Evolutionary conservation across 1,140 invertebrate genomes (phyloP).

Genomic region (Drosophila orena): DNA sequence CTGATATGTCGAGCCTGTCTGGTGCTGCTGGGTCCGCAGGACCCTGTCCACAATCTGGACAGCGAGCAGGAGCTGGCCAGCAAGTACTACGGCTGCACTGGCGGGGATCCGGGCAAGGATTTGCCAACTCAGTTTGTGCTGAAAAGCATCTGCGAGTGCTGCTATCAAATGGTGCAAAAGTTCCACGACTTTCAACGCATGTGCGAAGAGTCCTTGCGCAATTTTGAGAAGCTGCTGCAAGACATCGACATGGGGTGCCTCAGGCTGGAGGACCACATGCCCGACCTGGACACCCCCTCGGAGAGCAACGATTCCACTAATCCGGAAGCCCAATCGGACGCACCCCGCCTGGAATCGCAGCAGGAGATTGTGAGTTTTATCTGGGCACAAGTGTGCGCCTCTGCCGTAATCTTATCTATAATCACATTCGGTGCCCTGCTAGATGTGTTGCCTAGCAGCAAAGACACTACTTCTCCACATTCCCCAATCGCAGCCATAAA

Average conservation of each 20-base stretch:
- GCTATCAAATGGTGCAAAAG: constrained; percentile 66
- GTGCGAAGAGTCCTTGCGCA: constrained; percentile 66
- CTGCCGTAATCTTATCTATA: constrained; percentile 51
- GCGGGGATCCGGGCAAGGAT: constrained; percentile 7
- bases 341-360: constrained; percentile 10
- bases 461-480: constrained; percentile 19
- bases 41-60: constrained; percentile 46
- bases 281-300: not conserved
- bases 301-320: constrained; percentile 8
- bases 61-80: constrained; percentile 53
- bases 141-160: constrained; percentile 68
- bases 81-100: constrained; percentile 58
- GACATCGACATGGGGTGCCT: constrained; percentile 16
- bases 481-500: constrained; percentile 15
- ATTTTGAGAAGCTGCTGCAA: constrained; percentile 56
- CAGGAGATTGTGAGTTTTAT: constrained; percentile 64
- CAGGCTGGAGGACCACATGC: constrained; percentile 4
- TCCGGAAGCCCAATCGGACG: constrained; percentile 8
- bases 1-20: constrained; percentile 65
- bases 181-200: constrained; percentile 71
- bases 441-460: constrained; percentile 50
- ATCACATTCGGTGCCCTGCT: constrained; percentile 33
- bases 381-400: constrained; percentile 7
- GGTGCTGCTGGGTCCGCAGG: constrained; percentile 50
- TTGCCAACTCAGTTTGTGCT: constrained; percentile 40